Evolutionary conservation across 1,140 invertebrate genomes (phyloP), one percentile per base, ranked within the genome.

Genomic region (Macrocentrus cingulum): DNA sequence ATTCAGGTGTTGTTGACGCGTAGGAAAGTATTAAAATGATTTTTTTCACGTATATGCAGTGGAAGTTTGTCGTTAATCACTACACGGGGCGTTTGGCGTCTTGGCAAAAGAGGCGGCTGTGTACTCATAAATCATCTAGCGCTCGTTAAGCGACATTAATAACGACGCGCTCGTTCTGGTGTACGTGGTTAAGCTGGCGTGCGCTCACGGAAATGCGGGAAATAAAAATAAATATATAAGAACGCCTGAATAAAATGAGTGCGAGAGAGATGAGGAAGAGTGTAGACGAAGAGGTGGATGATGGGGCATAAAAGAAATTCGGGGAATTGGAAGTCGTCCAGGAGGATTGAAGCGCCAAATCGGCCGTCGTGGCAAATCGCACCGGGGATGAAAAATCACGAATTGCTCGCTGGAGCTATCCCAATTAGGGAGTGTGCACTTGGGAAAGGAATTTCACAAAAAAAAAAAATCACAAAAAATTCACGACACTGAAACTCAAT

Each of bases 251-350:
- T 0, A 1, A 39, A 19, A 20, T 8, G n/a, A 39, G 41, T 22
- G 9, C 16, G 36, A 53, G 2, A 18, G 29, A 41, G 19, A 37
- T 11, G 22, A 25, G 49, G 48, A 46, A 50, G 49, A 41, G 25
- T 4, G 25, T 9, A 9, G 25, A 29, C n/a, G 25, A 29, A 29
- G 25, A 29, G 25, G n/a, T n/a, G n/a, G n/a, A n/a, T n/a, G n/a
- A n/a, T 29, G 25, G 4, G 25, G 25, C 25, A 29, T 29, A 29
- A 39, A 56, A 56, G 44, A 42, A 59, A 46, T 45, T 34, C 32
- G 36, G 51, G 52, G 44, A 61, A 56, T 61, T 61, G 59, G 59
- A 56, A 56, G 20, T 36, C 36, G 25, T 61, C 59, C 54, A 61
- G 52, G 29, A 49, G 25, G 49, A 61, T 56, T 42, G 54, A 56